phyloP scores from a whole-genome alignment of 2,113 vertebrate genomes.

The Ciconia boyciana region DNA sequence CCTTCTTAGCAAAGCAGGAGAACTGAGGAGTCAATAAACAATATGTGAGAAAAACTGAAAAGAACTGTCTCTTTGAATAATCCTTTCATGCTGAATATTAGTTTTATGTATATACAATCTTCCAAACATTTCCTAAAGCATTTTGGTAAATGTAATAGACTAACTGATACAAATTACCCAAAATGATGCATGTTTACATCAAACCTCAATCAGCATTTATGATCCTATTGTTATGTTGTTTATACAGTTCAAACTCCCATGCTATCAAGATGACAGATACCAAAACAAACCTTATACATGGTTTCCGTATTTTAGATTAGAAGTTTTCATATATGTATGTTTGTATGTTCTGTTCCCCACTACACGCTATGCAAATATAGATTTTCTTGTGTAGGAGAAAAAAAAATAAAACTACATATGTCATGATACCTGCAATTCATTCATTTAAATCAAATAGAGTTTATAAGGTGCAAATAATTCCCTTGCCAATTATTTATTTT shows the following conservation, averaged over 20 bases:
- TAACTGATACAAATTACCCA: neutral
- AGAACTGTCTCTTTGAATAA: neutral
- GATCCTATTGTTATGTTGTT: neutral
- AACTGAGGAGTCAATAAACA: neutral
- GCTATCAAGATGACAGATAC: neutral
- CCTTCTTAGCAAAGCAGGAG: neutral
- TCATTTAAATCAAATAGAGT: neutral
- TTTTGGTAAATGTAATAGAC: neutral
- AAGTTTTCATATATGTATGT: neutral
- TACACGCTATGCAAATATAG: neutral
- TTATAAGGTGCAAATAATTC: neutral
- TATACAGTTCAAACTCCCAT: neutral
- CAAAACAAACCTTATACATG: neutral
- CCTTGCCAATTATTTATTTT: neutral
- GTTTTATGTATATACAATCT: neutral
- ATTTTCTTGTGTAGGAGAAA: neutral
- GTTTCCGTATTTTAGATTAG: neutral
- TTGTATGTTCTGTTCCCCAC: neutral
- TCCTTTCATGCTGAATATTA: neutral
- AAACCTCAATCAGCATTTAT: neutral
- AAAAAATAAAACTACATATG: neutral
- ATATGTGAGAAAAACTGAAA: neutral
- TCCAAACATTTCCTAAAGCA: neutral
- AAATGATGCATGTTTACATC: neutral
- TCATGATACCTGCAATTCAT: neutral